phyloP scores from a whole-genome alignment of 2,797 vertebrate species.

The Mallotus villosus region DNA sequence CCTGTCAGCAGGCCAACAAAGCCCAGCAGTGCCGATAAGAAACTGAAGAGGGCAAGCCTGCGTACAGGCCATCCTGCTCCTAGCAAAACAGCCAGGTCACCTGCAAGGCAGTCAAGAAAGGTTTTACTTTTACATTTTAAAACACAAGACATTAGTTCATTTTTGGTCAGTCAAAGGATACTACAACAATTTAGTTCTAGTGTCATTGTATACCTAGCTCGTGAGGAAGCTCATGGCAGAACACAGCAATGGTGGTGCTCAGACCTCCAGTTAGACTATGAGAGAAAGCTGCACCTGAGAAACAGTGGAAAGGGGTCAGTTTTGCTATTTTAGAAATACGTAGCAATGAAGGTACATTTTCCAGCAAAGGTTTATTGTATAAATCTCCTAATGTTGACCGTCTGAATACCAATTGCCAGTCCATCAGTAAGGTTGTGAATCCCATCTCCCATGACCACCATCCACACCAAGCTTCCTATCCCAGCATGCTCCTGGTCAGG shows the following conservation, averaged over 20 bases:
- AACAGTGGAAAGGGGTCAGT: not conserved
- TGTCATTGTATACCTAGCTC: conserved; percentile 71
- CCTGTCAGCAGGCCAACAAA: conserved; percentile 68
- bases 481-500: conserved; percentile 16
- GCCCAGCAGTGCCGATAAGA: conserved; percentile 75
- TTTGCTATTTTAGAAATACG: too few relatives aligned
- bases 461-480: conserved; percentile 72
- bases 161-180: not conserved
- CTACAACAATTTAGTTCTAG: not conserved
- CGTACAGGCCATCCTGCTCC: conserved; percentile 67
- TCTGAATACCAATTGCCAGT: conserved; percentile 77
- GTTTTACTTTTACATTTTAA: not conserved
- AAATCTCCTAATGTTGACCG: not conserved
- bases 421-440: conserved; percentile 84
- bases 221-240: conserved; percentile 83
- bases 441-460: conserved; percentile 82
- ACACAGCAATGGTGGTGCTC: conserved; percentile 81
- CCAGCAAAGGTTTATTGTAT: not conserved
- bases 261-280: conserved; percentile 75
- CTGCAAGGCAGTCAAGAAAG: conserved; percentile 49
- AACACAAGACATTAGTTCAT: too few relatives aligned
- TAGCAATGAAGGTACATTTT: not conserved
- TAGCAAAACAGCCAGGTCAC: conserved; percentile 79
- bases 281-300: conserved; percentile 78
- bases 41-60: conserved; percentile 69